Base-by-base conservation (phyloP, 2,888 invertebrate genomes). In the Scaptomyza flava region DNA sequence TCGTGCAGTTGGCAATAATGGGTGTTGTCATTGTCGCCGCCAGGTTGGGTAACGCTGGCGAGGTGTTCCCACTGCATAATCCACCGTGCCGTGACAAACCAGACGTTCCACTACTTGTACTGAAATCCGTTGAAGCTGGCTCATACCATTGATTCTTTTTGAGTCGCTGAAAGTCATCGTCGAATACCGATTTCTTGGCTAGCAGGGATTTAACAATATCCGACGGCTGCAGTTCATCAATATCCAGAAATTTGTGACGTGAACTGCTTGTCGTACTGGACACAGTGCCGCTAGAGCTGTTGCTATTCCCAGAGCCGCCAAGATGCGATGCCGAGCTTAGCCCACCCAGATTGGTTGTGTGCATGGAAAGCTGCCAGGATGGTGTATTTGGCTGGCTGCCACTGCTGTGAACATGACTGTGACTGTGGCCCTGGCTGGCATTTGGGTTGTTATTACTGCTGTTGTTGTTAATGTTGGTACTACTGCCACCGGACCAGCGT, bases 121-220 rank as follows among this genome's bases (percentile, higher is more conserved):
- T 60, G 11, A 68, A 76, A 17, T 90, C 91, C 0, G 79, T 64
- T 14, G 72, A 61, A 4, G 78, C 27, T 68, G 93, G 95, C 93
- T 98, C 94, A 93, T 97, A 95, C 93, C 97, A 95, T 92, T 98
- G 95, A 90, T 95, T 94, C 87, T 96, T 97, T 91, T 98, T 98
- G 64, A 99, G 93, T 36, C 99, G 94, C 92, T 98, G 98, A 42
- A 96, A 95, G 91, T 99, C 99, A 91, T 98, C 98, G 91, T 99
- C 99, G 92, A 99, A 98, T 57, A 99, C 97, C 54, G 98, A 98
- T 72, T 96, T 95, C 91, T 97, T 97, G 6, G 98, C 97, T 87
- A 98, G 93, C 83, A 99, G 94, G 27, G 97, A 97, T 89, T 97
- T 96, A 41, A 98, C 96, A 86, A 98, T 98, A 85, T 98, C 98